Evolutionary conservation across 2,113 vertebrate species (phyloP).

Genomic region (Podarcis raffonei): DNA sequence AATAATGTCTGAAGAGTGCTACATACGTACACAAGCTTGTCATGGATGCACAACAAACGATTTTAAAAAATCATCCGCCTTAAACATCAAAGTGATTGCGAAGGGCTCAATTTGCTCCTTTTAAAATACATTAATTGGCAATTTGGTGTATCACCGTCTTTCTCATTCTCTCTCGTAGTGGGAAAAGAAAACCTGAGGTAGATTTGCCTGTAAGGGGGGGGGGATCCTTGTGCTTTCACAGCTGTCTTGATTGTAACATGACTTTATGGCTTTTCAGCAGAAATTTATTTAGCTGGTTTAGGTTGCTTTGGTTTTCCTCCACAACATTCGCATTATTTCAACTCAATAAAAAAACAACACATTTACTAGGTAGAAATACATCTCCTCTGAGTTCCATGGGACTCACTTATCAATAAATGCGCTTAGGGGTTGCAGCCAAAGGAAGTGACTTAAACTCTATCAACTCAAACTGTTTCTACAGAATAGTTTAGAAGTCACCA

Average conservation of each 20-base stretch:
- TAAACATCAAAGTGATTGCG: slow-evolving; percentile 24
- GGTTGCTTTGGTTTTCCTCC: slow-evolving; percentile 64
- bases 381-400: background rate
- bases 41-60: background rate
- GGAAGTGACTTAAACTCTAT: slow-evolving; percentile 19
- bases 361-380: background rate
- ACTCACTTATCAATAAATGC: background rate
- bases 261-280: slow-evolving; percentile 73
- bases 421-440: background rate
- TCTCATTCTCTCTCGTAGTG: slow-evolving; percentile 27
- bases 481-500: slow-evolving; percentile 39
- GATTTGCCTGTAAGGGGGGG: slow-evolving; percentile 40
- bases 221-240: slow-evolving; percentile 27
- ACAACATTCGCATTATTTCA: slow-evolving; percentile 34
- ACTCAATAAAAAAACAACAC: slow-evolving; percentile 28
- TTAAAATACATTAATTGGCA: background rate
- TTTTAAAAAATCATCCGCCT: background rate
- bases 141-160: slow-evolving; percentile 42
- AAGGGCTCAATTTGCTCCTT: background rate
- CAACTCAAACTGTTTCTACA: slow-evolving; percentile 26
- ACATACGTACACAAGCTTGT: background rate
- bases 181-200: slow-evolving; percentile 66
- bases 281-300: slow-evolving; percentile 23
- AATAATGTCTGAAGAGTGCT: background rate
- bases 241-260: slow-evolving; percentile 50